A percentile compares a stretch with the other conserved stretches of the same genome.
phyloP scores from a whole-genome alignment of 2,888 invertebrate genomes.

The Philaethria dido region DNA sequence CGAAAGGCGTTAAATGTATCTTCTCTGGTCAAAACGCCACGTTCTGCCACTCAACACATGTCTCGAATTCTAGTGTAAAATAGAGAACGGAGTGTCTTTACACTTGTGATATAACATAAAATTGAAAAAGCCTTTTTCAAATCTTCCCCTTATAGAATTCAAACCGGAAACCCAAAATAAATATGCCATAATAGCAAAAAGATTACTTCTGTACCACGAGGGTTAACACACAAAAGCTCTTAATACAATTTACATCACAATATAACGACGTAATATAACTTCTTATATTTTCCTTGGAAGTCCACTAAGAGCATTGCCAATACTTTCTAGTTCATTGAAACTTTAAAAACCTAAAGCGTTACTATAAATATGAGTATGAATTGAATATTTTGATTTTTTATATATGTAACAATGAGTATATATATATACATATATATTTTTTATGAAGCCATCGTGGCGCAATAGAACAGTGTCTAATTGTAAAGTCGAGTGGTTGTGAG shows the following conservation, averaged over 20 bases:
- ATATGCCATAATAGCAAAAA: neutral
- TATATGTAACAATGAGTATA: slow-evolving; percentile 3
- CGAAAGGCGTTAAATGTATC: no score
- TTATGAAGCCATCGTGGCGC: no score
- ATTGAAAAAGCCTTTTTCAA: no score
- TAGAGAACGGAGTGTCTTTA: no score
- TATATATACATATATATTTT: no score
- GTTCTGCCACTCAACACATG: no score
- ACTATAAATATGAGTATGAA: slow-evolving; percentile 25
- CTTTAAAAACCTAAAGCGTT: slow-evolving; percentile 23
- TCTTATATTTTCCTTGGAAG: slow-evolving; percentile 14
- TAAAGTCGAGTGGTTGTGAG: no score
- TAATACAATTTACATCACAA: slow-evolving; percentile 6
- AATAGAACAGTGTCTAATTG: no score
- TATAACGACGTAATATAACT: neutral
- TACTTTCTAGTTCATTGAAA: slow-evolving; percentile 26
- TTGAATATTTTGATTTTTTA: slow-evolving; percentile 11
- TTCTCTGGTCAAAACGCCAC: no score
- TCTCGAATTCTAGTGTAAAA: no score
- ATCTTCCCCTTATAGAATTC: neutral
- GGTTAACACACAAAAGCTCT: neutral
- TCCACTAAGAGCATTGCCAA: slow-evolving; percentile 32
- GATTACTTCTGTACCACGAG: neutral
- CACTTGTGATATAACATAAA: no score
- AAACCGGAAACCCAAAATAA: neutral